Evolutionary conservation across 2,797 vertebrate species (phyloP).

Genomic region (Takifugu ocellatus): DNA sequence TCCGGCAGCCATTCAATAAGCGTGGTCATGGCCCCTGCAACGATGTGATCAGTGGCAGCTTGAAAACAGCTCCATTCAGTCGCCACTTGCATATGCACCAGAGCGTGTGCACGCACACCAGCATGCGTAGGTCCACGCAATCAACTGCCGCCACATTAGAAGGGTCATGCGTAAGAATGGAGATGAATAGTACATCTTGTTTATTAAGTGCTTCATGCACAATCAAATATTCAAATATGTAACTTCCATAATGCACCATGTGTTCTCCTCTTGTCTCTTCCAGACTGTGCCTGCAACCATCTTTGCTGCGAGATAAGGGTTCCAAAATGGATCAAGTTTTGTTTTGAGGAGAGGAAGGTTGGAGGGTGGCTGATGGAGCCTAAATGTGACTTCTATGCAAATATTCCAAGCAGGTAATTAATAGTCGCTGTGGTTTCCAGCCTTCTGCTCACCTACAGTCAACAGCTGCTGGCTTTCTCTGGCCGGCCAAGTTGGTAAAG

Average conservation of each 20-base stretch:
- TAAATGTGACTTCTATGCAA: conserved; percentile 42
- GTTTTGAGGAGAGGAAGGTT: neutral
- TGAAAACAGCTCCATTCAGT: conserved; percentile 51
- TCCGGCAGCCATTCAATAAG: conserved; percentile 70
- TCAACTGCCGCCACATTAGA: conserved; percentile 9
- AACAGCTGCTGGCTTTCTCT: conserved; percentile 62
- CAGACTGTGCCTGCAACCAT: conserved; percentile 20
- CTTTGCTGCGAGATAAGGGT: conserved; percentile 39
- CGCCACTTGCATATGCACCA: neutral
- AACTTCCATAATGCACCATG: conserved; percentile 1
- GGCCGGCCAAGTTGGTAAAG: conserved; percentile 35
- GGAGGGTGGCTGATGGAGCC: neutral
- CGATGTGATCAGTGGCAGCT: conserved; percentile 48
- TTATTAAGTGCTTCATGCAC: neutral
- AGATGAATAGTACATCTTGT: conserved; percentile 6
- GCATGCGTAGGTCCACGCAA: neutral
- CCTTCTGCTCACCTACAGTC: conserved; percentile 50
- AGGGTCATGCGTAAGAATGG: conserved; percentile 10
- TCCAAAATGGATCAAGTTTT: conserved; percentile 20
- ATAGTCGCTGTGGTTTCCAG: conserved; percentile 40
- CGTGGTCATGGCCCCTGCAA: conserved; percentile 59
- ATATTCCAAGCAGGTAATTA: conserved; percentile 50
- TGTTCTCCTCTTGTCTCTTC: conserved; percentile 9
- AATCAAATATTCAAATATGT: conserved; percentile 23
- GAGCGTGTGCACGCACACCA: neutral